These are phyloP conservation scores for Mionectes macconnelli DNA, from an alignment of 2,113 vertebrate species.

Conservation along the genomic window DNA sequence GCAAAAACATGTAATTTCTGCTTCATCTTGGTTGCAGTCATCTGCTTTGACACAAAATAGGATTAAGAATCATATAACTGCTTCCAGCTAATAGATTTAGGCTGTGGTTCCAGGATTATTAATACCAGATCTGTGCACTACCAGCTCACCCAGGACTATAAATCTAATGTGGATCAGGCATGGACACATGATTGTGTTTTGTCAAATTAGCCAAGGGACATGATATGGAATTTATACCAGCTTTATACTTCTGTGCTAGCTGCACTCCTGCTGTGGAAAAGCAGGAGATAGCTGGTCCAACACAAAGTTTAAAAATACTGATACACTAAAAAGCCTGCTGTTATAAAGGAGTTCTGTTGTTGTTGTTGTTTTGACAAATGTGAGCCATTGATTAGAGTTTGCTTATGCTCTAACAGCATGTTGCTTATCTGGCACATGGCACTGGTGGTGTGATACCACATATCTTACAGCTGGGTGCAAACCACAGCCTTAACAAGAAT, in stretches of 20 bases:
- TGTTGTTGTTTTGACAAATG: background rate
- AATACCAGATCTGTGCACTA: constrained; percentile 60
- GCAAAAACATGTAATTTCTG: background rate
- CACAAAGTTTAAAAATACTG: background rate
- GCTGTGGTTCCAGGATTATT: constrained; percentile 58
- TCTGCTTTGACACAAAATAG: constrained; percentile 60
- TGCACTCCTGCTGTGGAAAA: constrained; percentile 39
- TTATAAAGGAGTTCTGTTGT: background rate
- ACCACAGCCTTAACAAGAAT: background rate
- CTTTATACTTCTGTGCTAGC: constrained; percentile 50
- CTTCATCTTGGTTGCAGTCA: constrained; percentile 25
- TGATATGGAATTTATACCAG: constrained; percentile 60
- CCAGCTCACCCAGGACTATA: constrained; percentile 53
- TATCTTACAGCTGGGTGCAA: constrained; percentile 14
- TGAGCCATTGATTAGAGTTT: background rate
- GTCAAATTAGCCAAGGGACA: constrained; percentile 66
- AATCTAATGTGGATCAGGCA: constrained; percentile 62
- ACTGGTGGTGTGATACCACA: background rate
- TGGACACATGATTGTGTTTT: constrained; percentile 68
- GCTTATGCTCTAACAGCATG: background rate
- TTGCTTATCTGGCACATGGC: background rate
- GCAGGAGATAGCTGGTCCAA: constrained; percentile 40
- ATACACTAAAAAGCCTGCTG: background rate
- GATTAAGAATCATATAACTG: constrained; percentile 59
- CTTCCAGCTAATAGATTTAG: constrained; percentile 63